Evolutionary conservation across 2,797 vertebrate species (phyloP), one percentile per base, ranked within the genome.

Genomic region (Meriones psammophilus): DNA sequence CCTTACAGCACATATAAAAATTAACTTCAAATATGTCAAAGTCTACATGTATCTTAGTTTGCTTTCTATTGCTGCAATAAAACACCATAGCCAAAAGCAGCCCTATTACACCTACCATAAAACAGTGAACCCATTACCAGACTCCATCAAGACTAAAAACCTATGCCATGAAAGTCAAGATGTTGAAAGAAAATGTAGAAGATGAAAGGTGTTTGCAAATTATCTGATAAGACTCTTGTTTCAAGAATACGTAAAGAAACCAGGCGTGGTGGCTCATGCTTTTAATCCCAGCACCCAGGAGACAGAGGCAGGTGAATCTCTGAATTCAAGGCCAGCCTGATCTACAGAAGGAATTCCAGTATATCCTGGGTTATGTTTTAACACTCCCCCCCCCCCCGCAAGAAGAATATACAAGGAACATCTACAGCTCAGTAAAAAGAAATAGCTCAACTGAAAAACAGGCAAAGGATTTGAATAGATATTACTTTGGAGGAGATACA

Each of bases 401-500:
- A 42, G 42, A 85, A 74, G 30, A 76, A 30, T 42, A 56, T 58
- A 78, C 18, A 80, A 89, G 79, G 78, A 91, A 14, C 33, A 58
- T 20, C 56, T 33, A 50, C 2, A 68, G 50, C 24, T 92, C 46
- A 39, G 5, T 9, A 84, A 66, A 89, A 93, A 83, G 56, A 92
- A 87, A 30, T 28, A 69, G 73, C 54, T 36, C 64, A 77, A 13
- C 54, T 94, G 62, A 80, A 90, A 87, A 92, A 24, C 24, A 92
- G 80, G 58, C 46, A 87, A 92, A 60, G 64, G 50, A 76, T 76
- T 58, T 93, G 84, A 68, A 85, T 46, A 78, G 80, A 64, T 26
- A 10, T 24, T 42, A 73, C 79, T 62, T 17, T 78, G 73, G n/a
- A 92, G 66, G 68, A 74, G 54, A 58, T 18, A 85, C 3, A 2